Percentiles rank a stretch among this genome's conserved stretches.
phyloP scores from a whole-genome alignment of 2,113 vertebrate genomes.

The Halichoerus grypus region DNA sequence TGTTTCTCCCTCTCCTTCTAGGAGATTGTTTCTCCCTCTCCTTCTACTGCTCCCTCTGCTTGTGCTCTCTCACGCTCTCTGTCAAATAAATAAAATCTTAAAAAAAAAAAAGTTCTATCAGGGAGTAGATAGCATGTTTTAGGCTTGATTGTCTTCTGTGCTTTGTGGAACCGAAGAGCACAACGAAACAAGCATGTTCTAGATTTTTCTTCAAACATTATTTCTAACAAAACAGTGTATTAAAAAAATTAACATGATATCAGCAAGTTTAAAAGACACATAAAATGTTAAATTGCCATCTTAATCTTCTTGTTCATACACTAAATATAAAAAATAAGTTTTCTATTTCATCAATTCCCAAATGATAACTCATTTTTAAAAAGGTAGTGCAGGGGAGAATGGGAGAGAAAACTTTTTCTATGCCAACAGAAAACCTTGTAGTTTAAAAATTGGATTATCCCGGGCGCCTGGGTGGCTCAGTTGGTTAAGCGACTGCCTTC shows the following conservation, averaged over 20 bases:
- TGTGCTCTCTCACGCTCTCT: no score
- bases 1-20: background rate
- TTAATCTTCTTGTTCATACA: background rate
- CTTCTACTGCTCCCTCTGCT: background rate
- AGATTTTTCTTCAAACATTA: conserved; percentile 50
- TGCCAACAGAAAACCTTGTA: background rate
- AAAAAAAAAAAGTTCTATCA: background rate
- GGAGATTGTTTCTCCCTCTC: no score
- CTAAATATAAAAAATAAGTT: conserved; percentile 1
- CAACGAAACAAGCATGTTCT: background rate
- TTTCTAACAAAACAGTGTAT: background rate
- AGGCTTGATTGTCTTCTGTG: background rate
- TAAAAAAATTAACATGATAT: background rate
- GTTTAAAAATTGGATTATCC: background rate
- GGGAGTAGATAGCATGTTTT: background rate
- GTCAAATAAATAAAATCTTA: no score
- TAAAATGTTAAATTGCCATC: background rate
- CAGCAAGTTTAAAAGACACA: conserved; percentile 27
- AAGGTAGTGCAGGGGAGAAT: background rate
- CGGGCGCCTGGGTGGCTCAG: no score
- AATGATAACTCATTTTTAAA: background rate
- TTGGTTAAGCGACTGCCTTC: no score
- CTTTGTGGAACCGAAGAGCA: background rate
- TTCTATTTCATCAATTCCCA: background rate
- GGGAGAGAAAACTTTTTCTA: background rate